Conservation (phyloP, 2,113 vertebrate genomes). For the Odocoileus hemionus region DNA sequence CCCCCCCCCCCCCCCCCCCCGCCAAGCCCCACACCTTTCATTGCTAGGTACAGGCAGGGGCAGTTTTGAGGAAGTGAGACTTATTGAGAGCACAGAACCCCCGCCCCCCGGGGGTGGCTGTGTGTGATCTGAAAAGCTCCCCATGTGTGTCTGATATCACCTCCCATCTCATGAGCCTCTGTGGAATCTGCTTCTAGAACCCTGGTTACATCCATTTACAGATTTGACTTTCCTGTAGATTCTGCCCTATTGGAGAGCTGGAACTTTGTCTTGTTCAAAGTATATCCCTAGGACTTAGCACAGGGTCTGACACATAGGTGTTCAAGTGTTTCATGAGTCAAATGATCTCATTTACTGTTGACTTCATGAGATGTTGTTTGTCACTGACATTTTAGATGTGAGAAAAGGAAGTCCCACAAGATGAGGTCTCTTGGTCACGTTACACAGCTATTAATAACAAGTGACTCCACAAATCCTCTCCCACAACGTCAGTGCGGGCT, state of each 20-base stretch:
- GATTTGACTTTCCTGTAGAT: not conserved
- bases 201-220: not conserved
- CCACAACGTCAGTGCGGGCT: fast-evolving
- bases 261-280: not conserved
- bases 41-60: not conserved
- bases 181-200: not conserved
- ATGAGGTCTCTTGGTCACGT: not conserved
- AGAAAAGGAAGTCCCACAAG: not conserved
- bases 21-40: not conserved
- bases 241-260: not conserved
- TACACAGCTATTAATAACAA: not conserved
- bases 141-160: not conserved
- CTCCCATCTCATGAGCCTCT: not conserved
- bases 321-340: not conserved
- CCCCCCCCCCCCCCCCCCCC: not conserved
- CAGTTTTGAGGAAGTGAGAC: not conserved
- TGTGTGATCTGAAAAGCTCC: not conserved
- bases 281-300: not conserved
- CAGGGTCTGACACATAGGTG: not conserved
- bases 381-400: not conserved
- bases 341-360: not conserved
- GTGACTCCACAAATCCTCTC: not conserved
- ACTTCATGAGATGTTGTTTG: not conserved
- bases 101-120: not conserved
- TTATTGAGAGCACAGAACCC: not conserved